Percentiles rank a stretch among this genome's conserved stretches.
Conservation (phyloP, 2,888 invertebrate species). For the Ametastegia equiseti region DNA sequence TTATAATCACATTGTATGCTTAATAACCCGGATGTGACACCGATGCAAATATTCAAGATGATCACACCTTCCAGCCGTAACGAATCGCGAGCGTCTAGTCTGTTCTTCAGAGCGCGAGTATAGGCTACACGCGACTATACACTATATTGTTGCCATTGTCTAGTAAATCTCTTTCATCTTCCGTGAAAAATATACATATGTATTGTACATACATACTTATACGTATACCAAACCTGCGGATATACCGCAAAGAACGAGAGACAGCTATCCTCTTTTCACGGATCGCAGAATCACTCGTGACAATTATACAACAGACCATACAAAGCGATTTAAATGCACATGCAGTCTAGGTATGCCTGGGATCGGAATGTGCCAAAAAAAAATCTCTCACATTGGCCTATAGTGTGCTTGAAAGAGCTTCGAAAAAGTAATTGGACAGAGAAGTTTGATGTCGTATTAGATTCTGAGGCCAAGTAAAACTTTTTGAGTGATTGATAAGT, state of each 20-base stretch:
- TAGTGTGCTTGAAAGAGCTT: too few species aligned
- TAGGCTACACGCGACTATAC: background rate
- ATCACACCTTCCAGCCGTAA: constrained; percentile 35
- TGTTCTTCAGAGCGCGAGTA: constrained; percentile 5
- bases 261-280: too few species aligned
- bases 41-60: constrained; percentile 47
- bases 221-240: background rate
- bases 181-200: background rate
- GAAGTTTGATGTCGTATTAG: too few species aligned
- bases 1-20: constrained; percentile 48
- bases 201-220: background rate
- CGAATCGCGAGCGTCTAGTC: constrained; percentile 19
- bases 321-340: too few species aligned
- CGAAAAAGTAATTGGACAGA: too few species aligned
- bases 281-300: too few species aligned
- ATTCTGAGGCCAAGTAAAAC: too few species aligned
- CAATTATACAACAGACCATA: too few species aligned
- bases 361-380: too few species aligned
- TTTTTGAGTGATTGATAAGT: too few species aligned
- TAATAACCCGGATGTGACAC: constrained; percentile 52
- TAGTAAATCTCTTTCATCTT: constrained; percentile 19
- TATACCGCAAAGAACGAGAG: background rate
- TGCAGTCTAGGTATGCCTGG: too few species aligned
- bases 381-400: too few species aligned
- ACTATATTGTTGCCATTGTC: constrained; percentile 36